Evolutionary conservation across 2,113 vertebrate genomes (phyloP).

Genomic region (Corythaixoides concolor): DNA sequence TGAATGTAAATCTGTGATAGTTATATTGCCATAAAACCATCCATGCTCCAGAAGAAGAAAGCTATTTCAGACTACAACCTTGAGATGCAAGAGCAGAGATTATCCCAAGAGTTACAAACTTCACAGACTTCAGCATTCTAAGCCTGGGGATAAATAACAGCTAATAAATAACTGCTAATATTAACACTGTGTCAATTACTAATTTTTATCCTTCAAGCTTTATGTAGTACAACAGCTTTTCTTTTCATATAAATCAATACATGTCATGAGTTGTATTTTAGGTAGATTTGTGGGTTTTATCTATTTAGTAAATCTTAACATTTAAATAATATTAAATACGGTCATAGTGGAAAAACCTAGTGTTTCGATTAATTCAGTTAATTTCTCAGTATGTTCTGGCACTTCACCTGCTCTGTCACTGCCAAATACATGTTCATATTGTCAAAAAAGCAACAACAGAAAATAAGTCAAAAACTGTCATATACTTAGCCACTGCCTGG

Average conservation of each 20-base stretch:
- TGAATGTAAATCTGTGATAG: neutral
- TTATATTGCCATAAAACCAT: neutral
- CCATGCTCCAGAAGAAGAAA: neutral
- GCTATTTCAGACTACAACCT: neutral
- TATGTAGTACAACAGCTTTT: neutral
- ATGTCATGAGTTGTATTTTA: neutral
- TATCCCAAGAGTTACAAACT: neutral
- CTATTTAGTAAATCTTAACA: neutral
- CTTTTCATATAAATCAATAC: neutral
- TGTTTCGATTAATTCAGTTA: neutral
- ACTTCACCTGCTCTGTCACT: neutral
- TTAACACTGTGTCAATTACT: neutral
- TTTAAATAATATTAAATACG: neutral
- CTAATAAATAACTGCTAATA: neutral
- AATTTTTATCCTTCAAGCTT: neutral
- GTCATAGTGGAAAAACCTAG: neutral
- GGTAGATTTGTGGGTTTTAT: neutral
- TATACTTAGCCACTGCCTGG: neutral
- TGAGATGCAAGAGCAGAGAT: neutral
- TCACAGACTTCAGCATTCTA: neutral
- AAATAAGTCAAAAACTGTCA: neutral
- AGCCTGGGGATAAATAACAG: neutral
- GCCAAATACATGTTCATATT: neutral
- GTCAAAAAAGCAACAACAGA: neutral
- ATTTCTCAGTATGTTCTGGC: neutral